Percentiles rank a stretch among this genome's conserved stretches.
These are phyloP conservation scores for Caenorhabditis becei DNA, from an alignment of 2,888 invertebrate species.

Conservation along the genomic window DNA sequence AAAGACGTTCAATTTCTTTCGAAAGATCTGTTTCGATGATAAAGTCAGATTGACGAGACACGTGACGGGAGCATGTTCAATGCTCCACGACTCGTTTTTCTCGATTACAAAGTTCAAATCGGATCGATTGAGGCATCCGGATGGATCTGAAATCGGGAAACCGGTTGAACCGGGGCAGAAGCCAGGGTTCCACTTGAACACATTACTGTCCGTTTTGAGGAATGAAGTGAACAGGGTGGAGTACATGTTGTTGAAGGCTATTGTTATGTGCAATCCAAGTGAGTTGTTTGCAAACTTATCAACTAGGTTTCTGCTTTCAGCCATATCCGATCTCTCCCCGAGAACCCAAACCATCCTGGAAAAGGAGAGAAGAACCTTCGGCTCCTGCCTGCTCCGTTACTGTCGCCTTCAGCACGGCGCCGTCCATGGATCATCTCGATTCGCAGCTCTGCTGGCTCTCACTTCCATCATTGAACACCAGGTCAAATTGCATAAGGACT, in stretches of 20 bases:
- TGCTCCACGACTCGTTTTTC: not conserved
- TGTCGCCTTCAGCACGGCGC: conserved; percentile 2
- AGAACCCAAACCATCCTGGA: not conserved
- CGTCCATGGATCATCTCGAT: not conserved
- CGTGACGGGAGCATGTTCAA: not conserved
- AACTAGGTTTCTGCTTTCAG: not conserved
- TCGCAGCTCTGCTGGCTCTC: not conserved
- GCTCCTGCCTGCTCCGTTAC: not conserved
- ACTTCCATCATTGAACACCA: not conserved
- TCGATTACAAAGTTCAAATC: not conserved
- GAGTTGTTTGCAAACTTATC: not conserved
- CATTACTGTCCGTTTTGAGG: not conserved
- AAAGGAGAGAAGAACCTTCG: not conserved
- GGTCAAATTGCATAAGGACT: not conserved
- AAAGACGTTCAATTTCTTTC: conserved; percentile 16
- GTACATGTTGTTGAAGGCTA: conserved; percentile 17
- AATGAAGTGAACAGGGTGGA: conserved; percentile 3
- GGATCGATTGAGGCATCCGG: not conserved
- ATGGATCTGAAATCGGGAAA: not conserved
- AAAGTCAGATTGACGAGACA: conserved; percentile 1
- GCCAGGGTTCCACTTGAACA: not conserved
- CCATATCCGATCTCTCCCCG: not conserved
- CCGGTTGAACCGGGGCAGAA: not conserved
- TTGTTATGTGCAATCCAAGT: conserved; percentile 15
- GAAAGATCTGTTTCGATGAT: not conserved